Conservation (phyloP, 92 coral and sea anemone genomes). For the Pocillopora grandis region DNA sequence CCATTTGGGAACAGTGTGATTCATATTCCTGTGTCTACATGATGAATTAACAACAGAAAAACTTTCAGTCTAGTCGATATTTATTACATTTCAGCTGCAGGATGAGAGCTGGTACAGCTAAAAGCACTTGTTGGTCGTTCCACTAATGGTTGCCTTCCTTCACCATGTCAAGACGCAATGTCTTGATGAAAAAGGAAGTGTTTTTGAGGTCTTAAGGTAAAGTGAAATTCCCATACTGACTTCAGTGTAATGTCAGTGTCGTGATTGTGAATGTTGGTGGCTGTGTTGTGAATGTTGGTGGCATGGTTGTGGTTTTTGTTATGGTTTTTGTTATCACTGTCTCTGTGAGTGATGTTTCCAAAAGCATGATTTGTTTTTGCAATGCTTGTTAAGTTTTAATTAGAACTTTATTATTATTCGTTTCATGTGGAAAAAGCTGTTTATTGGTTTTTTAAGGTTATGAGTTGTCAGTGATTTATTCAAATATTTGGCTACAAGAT, state of each 20-base stretch:
- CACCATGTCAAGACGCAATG: conserved; percentile 47
- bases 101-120: conserved; percentile 40
- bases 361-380: not conserved
- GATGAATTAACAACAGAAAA: not conserved
- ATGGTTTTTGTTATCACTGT: not conserved
- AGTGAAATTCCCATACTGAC: conserved; percentile 21
- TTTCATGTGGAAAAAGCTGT: not conserved
- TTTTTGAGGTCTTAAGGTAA: conserved; percentile 40
- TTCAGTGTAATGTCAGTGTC: conserved; percentile 4
- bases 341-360: not conserved
- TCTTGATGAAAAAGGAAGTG: conserved; percentile 55
- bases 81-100: conserved; percentile 43
- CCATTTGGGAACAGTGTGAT: not conserved
- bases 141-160: conserved; percentile 52
- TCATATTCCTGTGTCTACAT: not conserved
- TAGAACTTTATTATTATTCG: not conserved
- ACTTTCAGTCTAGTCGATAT: conserved; percentile 14
- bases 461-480: no score
- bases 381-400: no score
- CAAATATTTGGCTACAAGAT: no score
- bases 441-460: no score
- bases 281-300: not conserved
- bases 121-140: conserved; percentile 37
- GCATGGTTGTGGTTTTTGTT: not conserved
- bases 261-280: conserved; percentile 6